Base-by-base conservation (phyloP, 1,140 invertebrate species). In the Carposina sasakii region DNA sequence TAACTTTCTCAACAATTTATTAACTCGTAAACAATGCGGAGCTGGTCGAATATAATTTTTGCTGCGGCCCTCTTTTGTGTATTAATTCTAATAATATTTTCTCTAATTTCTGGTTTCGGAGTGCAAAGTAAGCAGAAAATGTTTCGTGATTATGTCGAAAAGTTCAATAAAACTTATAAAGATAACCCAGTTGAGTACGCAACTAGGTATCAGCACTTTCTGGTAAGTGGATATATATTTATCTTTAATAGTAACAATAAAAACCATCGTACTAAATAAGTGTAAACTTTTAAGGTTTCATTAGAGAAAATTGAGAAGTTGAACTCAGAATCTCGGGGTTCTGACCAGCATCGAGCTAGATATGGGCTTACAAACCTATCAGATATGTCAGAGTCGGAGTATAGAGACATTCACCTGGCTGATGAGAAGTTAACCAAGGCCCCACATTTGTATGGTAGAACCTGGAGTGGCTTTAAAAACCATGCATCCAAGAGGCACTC, bases 361-460 rank as follows among this genome's bases (percentile, higher is more conserved):
- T 94, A 91, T 81, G 93, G 93, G 5, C 58, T 92, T 1, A 95
- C 92, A 1, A 78, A 89, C 61, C 91, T 90, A 59, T 92, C 93
- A 4, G 93, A 95, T 71, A 81, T 95, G 70, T 90, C 89, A 12
- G 87, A 89, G 52, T 77, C 88, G 20, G 93, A 95, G 84, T 95
- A 94, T 63, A 42, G 86, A 51, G 58, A 85, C 13, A 60, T 85
- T 28, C 75, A 88, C 54, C 70, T 92, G 1, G 75, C 74, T 8
- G 81, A 78, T 57, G 76, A 81, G 26, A 70, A 60, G 45, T 53
- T 70, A 0, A 43, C 59, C n/a, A 73, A 56, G 20, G 33, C 52
- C 6, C 52, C 56, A 2, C n/a, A 39, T 0, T 2, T 22, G 22
- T 60, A 57, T 52, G 49, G 48, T 6, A 60, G 52, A 22, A 56